Conservation (phyloP, 2,113 vertebrate species). For the Chaenocephalus aceratus region DNA sequence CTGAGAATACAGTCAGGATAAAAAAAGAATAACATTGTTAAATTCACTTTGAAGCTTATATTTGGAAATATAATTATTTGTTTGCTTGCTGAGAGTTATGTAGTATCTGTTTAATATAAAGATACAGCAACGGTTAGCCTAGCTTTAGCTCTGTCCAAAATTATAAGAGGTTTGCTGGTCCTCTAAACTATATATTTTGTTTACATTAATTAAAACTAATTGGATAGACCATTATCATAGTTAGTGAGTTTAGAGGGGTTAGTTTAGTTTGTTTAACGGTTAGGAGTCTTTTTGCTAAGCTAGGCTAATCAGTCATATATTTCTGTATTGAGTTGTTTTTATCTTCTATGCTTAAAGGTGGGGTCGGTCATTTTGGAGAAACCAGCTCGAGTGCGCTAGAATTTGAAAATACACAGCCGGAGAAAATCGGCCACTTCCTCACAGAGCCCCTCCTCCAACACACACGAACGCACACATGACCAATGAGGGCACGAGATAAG, state of each 20-base stretch:
- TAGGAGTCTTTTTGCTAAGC: background rate
- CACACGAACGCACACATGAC: too few species aligned
- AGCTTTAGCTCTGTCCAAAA: background rate
- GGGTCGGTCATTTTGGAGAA: too few species aligned
- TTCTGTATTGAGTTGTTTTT: background rate
- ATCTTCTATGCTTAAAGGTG: background rate
- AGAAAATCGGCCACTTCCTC: too few species aligned
- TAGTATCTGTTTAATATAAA: background rate
- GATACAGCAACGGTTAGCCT: background rate
- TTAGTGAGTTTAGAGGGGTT: background rate
- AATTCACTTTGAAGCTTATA: background rate
- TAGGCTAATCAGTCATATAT: background rate
- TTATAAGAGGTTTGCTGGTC: background rate
- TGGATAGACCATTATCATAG: background rate
- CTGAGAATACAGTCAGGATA: too few species aligned
- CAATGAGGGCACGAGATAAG: too few species aligned
- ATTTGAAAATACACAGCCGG: too few species aligned
- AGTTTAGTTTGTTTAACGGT: background rate
- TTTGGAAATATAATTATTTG: background rate
- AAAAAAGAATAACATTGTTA: background rate
- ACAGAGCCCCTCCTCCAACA: too few species aligned
- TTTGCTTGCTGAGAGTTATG: background rate
- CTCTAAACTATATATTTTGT: background rate
- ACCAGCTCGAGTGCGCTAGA: too few species aligned
- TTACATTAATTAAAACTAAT: background rate